Conservation (phyloP, 2,888 invertebrate species). For the Acheta domesticus region DNA sequence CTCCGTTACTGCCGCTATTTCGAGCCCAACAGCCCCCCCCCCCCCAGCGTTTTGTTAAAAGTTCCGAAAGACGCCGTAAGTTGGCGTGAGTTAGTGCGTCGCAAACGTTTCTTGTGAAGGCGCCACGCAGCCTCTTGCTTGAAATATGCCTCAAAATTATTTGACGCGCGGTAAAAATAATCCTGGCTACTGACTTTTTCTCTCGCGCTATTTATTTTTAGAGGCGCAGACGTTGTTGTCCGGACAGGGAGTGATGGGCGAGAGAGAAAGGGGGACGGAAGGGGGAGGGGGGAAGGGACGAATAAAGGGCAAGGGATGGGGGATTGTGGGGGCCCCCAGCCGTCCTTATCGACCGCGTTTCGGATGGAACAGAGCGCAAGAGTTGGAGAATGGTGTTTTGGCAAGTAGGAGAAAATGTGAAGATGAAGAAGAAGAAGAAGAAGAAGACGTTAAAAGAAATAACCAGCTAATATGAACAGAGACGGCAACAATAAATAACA, state of each 20-base stretch:
- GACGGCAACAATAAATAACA: no score
- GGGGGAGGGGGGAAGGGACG: no score
- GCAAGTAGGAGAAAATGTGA: no score
- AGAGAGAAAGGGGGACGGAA: not conserved
- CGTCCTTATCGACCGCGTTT: no score
- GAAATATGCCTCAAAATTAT: conserved; percentile 18
- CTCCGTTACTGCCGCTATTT: not conserved
- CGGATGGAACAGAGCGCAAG: no score
- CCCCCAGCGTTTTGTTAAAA: not conserved
- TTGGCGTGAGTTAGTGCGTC: not conserved
- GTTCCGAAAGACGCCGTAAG: not conserved
- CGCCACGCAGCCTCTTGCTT: not conserved
- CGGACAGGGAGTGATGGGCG: not conserved
- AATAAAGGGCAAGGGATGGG: no score
- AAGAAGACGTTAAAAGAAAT: no score
- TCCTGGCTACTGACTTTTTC: not conserved
- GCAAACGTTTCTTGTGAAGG: not conserved
- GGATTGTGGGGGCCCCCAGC: no score
- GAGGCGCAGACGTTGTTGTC: not conserved
- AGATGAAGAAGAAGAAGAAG: no score
- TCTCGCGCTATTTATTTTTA: conserved; percentile 18
- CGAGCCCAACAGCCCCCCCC: not conserved
- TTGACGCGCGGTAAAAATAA: conserved; percentile 10
- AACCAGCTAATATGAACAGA: no score
- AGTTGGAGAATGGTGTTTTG: no score